These are phyloP conservation scores for Hyposoter dolosus DNA, from an alignment of 2,888 invertebrate species.

Conservation along the genomic window DNA sequence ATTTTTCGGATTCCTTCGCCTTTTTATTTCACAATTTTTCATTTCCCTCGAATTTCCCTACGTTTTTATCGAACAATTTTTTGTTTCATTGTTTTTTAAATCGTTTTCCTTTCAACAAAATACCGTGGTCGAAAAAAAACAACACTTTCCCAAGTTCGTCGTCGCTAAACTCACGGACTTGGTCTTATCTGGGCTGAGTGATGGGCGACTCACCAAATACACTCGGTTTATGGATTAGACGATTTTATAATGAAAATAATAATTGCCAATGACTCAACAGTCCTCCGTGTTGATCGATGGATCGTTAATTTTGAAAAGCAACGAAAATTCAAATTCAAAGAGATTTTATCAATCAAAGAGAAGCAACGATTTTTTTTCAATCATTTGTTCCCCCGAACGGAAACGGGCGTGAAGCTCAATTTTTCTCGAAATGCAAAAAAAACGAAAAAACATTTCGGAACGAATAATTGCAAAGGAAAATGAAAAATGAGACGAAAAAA, in stretches of 20 bases:
- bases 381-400: too few relatives aligned
- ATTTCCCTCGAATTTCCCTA: background rate
- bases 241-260: slow-evolving; percentile 1
- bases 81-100: background rate
- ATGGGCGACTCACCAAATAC: background rate
- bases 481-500: too few relatives aligned
- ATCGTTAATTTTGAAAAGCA: background rate
- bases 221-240: slow-evolving; percentile 27
- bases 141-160: slow-evolving; percentile 10
- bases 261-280: background rate
- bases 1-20: background rate
- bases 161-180: slow-evolving; percentile 34
- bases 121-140: slow-evolving; percentile 23
- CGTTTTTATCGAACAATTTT: background rate
- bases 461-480: too few relatives aligned
- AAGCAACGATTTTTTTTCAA: too few relatives aligned
- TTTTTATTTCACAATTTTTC: background rate
- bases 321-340: background rate
- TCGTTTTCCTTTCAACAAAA: slow-evolving; percentile 8
- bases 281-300: background rate
- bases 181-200: background rate
- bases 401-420: too few relatives aligned
- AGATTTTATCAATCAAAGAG: too few relatives aligned
- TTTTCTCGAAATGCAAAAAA: too few relatives aligned
- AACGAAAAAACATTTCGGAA: too few relatives aligned